Evolutionary conservation across 2,888 invertebrate species (phyloP), one percentile per base, ranked within the genome.

Genomic region (Drosophila robusta): DNA sequence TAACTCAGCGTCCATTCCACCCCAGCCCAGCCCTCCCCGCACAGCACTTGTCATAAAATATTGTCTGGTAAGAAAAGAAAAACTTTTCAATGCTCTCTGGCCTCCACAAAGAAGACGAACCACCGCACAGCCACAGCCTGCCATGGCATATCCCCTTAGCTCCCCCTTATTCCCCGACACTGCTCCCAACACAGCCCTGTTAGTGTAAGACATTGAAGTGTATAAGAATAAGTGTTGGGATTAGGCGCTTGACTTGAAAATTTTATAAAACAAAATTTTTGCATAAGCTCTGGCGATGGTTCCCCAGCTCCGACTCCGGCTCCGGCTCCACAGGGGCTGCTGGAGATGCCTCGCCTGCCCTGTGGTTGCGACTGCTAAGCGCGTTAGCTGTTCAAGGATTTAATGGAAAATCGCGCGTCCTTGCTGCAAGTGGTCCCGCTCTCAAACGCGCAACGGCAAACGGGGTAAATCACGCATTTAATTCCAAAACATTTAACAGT

Each of bases 401-500:
- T 85, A 83, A 85, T 85, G 85, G 83, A 83, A 86, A 80, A 88
- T 71, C 87, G 74, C 78, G 77, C 63, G 69, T 68, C 72, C 68
- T 72, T 69, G 72, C 72, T 34, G 34, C 34, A 34, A 11, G 26
- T 36, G 49, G 62, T 55, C 54, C 47, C 18, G 45, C 45, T 46
- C 18, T 32, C 41, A 26, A 39, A 22, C 44, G 45, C 41, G 50
- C 60, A 47, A 70, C 54, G 70, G 74, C 78, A 81, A 89, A 89
- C 78, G 89, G 87, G 87, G 89, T 87, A 89, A 88, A 83, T 88
- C 89, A 83, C 77, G 78, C 80, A 83, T 89, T 91, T 91, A 91
- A 90, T 91, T 91, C 91, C 91, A 76, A 89, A 82, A 90, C 90
- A 90, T 90, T 90, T 86, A 90, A 89, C 90, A 83, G 80, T 89